phyloP scores from a whole-genome alignment of 2,113 vertebrate species.

The Pseudorhombus dupliciocellatus region DNA sequence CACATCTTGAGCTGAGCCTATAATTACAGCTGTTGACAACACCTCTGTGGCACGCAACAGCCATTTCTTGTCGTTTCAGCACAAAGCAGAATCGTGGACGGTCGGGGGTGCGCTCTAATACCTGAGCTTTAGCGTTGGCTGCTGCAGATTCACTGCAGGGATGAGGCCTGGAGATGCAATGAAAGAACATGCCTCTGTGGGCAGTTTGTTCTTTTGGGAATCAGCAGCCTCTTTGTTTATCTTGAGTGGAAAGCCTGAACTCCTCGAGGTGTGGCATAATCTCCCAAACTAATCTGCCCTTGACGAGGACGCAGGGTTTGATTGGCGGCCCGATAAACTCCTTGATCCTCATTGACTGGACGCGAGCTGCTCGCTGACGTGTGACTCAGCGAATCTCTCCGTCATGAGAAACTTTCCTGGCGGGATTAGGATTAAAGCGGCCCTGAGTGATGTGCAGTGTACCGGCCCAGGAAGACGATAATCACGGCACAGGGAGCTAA shows the following conservation, averaged over 20 bases:
- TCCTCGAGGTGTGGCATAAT: neutral
- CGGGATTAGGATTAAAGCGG: constrained; percentile 74
- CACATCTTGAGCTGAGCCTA: constrained; percentile 70
- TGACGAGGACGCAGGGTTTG: constrained; percentile 31
- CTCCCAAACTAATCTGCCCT: constrained; percentile 13
- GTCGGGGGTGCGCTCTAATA: constrained; percentile 33
- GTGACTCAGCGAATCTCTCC: constrained; percentile 47
- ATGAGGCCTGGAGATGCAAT: constrained; percentile 14
- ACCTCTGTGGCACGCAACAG: constrained; percentile 71
- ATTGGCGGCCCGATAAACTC: constrained; percentile 50
- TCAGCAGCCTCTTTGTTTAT: neutral
- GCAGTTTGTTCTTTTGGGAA: neutral
- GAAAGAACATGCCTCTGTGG: constrained; percentile 2
- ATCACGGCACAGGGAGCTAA: constrained; percentile 50
- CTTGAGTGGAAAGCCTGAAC: neutral
- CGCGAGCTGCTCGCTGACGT: constrained; percentile 42
- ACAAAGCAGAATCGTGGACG: constrained; percentile 31
- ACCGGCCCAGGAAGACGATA: constrained; percentile 35
- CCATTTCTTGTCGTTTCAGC: constrained; percentile 41
- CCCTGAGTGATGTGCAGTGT: constrained; percentile 45
- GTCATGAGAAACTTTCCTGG: constrained; percentile 48
- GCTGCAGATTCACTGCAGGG: constrained; percentile 37
- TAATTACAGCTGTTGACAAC: constrained; percentile 72
- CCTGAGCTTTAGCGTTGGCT: constrained; percentile 25
- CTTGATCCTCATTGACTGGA: constrained; percentile 37